phyloP scores from a whole-genome alignment of 2,888 invertebrate species.

The Drosophila kambysellisi region DNA sequence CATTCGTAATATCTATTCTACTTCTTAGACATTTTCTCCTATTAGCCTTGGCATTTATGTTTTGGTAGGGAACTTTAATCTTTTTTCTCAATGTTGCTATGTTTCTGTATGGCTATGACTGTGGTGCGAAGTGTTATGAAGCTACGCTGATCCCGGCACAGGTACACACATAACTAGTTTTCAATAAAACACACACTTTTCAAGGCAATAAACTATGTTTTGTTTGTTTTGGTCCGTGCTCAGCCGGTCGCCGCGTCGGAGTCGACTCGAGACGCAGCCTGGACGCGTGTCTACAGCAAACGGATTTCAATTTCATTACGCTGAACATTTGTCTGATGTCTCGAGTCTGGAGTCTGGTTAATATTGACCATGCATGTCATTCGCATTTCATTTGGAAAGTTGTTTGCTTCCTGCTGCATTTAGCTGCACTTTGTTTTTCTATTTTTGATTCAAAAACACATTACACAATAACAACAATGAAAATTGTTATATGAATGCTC shows the following conservation, averaged over 20 bases:
- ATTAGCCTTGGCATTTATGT: neutral
- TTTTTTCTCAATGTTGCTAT: neutral
- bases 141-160: constrained; percentile 29
- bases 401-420: constrained; percentile 75
- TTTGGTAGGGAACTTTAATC: neutral
- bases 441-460: constrained; percentile 56
- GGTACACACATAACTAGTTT: constrained; percentile 66
- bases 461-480: constrained; percentile 8
- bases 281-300: constrained; percentile 60
- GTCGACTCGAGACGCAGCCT: constrained; percentile 12
- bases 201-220: constrained; percentile 73
- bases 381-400: constrained; percentile 73
- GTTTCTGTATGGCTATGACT: neutral
- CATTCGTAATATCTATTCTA: neutral
- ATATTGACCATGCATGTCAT: constrained; percentile 72
- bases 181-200: constrained; percentile 59
- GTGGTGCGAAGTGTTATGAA: constrained; percentile 23
- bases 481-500: constrained; percentile 20
- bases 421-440: constrained; percentile 27
- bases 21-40: neutral
- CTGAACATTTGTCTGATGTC: constrained; percentile 20
- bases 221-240: constrained; percentile 9
- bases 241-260: constrained; percentile 45
- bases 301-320: constrained; percentile 67
- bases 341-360: constrained; percentile 35